A percentile compares a stretch with the other conserved stretches of the same genome.
phyloP scores from a whole-genome alignment of 2,113 vertebrate species.

The Pelobates fuscus region DNA sequence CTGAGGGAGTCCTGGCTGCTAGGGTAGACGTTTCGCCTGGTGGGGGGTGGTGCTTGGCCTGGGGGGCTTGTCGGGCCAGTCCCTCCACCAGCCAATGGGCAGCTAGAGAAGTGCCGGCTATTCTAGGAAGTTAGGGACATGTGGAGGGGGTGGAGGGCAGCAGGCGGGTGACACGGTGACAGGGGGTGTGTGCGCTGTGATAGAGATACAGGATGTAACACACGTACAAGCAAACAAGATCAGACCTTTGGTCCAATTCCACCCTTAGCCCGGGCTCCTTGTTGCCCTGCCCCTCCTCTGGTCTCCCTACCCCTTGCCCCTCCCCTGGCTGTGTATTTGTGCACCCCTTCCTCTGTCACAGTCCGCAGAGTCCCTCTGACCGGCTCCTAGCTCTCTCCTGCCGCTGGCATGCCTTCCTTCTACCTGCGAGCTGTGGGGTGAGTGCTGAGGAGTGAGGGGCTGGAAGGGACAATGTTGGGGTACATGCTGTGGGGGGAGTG shows the following conservation, averaged over 20 bases:
- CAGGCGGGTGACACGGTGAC: constrained; percentile 37
- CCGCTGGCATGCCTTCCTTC: constrained; percentile 32
- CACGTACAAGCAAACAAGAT: constrained; percentile 25
- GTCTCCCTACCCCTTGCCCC: constrained; percentile 6
- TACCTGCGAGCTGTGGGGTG: constrained; percentile 35
- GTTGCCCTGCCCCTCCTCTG: constrained; percentile 1
- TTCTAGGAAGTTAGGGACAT: constrained; percentile 16
- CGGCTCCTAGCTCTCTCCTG: background rate
- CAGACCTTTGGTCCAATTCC: constrained; percentile 36
- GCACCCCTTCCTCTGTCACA: constrained; percentile 6
- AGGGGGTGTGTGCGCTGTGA: constrained; percentile 1
- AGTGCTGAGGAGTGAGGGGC: too few species aligned
- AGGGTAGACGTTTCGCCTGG: background rate
- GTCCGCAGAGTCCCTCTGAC: constrained; percentile 1
- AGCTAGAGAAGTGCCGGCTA: background rate
- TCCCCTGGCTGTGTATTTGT: constrained; percentile 9
- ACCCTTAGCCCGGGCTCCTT: constrained; percentile 9
- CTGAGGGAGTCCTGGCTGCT: background rate
- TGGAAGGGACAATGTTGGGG: too few species aligned
- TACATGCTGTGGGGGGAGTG: too few species aligned
- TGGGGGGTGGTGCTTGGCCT: background rate
- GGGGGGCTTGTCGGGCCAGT: constrained; percentile 31
- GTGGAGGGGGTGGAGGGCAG: constrained; percentile 2
- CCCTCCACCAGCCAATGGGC: constrained; percentile 13
- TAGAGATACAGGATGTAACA: constrained; percentile 28